A percentile compares a stretch with the other conserved stretches of the same genome.
Conservation (phyloP, 1,140 invertebrate genomes). For the Aphelenchoides fujianensis region DNA sequence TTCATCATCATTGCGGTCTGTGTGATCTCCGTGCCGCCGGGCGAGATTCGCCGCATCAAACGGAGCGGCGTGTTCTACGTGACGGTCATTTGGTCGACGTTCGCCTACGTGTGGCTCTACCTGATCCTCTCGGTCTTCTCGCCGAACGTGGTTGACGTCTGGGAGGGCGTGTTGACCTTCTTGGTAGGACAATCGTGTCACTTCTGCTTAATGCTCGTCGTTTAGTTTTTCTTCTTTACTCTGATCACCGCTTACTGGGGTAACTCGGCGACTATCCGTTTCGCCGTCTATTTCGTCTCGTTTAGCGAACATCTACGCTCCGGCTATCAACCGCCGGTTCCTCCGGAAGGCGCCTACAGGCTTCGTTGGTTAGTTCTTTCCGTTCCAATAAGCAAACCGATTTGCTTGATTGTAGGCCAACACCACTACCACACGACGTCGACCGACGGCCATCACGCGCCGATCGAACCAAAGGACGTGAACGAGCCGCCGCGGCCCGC, state of each 20-base stretch:
- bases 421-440: background rate
- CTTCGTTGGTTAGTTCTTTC: background rate
- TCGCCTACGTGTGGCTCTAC: conserved; percentile 66
- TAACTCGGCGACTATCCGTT: no score
- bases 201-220: no score
- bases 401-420: no score
- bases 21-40: conserved; percentile 61
- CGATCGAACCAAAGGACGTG: background rate
- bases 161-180: conserved; percentile 67
- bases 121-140: conserved; percentile 62
- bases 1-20: conserved; percentile 59
- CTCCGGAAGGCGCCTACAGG: background rate
- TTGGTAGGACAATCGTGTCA: no score
- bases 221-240: conserved; percentile 68
- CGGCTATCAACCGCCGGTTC: background rate
- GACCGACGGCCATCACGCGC: background rate
- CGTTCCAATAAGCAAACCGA: no score
- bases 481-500: background rate
- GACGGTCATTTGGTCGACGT: conserved; percentile 64
- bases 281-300: no score
- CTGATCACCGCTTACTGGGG: conserved; percentile 66
- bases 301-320: conserved; percentile 8
- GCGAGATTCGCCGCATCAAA: conserved; percentile 63
- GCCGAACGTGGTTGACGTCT: conserved; percentile 63
- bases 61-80: conserved; percentile 64